These are phyloP conservation scores for Alectoris magna DNA, from an alignment of 2,797 vertebrate species.

Conservation along the genomic window DNA sequence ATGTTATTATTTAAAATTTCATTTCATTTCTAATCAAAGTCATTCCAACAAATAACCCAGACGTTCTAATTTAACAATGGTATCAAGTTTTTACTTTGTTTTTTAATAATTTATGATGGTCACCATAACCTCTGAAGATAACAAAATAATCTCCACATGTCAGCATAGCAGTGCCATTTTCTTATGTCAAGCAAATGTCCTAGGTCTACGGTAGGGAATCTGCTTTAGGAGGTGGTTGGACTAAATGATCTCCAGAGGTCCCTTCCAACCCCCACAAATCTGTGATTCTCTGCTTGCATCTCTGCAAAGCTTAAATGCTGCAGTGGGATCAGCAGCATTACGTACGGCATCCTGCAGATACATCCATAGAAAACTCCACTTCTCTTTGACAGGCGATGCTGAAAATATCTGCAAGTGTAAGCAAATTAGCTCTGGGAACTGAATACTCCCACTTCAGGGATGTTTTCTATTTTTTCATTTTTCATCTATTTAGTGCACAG, in stretches of 20 bases:
- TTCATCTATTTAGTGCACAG: neutral
- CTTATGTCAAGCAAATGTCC: neutral
- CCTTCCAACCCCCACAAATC: too few relatives aligned
- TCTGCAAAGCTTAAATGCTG: neutral
- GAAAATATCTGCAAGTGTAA: constrained; percentile 23
- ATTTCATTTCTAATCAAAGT: constrained; percentile 34
- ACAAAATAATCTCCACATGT: neutral
- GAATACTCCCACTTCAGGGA: neutral
- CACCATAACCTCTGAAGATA: neutral
- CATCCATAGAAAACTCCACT: neutral
- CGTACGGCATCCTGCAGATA: neutral
- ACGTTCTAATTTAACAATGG: neutral
- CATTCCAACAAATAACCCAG: neutral
- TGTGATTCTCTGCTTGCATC: neutral
- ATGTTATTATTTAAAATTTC: constrained; percentile 1
- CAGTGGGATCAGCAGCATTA: neutral
- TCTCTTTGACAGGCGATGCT: constrained; percentile 19
- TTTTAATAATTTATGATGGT: neutral
- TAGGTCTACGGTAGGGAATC: neutral
- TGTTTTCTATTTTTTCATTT: constrained; percentile 8
- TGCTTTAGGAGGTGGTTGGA: too few relatives aligned
- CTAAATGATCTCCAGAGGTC: too few relatives aligned
- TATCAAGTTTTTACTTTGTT: neutral
- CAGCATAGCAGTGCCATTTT: neutral
- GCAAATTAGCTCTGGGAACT: constrained; percentile 22